Evolutionary conservation across 1,140 invertebrate genomes (phyloP), one percentile per base, ranked within the genome.

Genomic region (Aculops lycopersici): DNA sequence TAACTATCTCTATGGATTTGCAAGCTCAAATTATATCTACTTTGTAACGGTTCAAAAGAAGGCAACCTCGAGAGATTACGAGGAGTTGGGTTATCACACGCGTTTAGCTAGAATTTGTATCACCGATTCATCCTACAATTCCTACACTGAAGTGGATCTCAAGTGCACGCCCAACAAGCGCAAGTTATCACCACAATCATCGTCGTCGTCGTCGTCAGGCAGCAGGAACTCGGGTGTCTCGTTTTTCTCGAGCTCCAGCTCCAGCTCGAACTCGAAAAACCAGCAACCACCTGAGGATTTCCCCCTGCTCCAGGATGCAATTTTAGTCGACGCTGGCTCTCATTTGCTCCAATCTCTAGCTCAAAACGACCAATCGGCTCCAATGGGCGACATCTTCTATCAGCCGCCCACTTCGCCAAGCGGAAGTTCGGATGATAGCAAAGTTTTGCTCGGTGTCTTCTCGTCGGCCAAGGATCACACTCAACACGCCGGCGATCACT

Each of bases 1-100:
- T n/a, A 70, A 80, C 51, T 94, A 92, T 56, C 67, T 90, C 2
- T 88, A 86, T 58, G 84, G 86, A 14, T 94, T 94, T 52, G 78
- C 83, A 56, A 76, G 79, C 1, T 78, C 71, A 50, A 72, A 79
- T 43, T 90, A 79, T 59, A 79, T 81, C 3, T 92, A 94, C 55
- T 86, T 94, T 59, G 68, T 86, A 13, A 68, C 84, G 24, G 77
- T 92, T n/a, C 86, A 95, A 55, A 84, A 86, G 54, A 69, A 74
- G 49, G 81, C 76, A 2, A 72, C 78, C 51, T 62, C 83, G 15
- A 71, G 78, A 15, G 72, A 71, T 1, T 47, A 56, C 17, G 71
- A 76, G 51, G 79, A 83, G 50, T 78, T 83, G 52, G 80, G 80
- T 3, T 90, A 83, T 59, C 70, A 81, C 21, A 75, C 80, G 1